Conservation (phyloP, 1,140 invertebrate genomes). For the Drosophila navojoa region DNA sequence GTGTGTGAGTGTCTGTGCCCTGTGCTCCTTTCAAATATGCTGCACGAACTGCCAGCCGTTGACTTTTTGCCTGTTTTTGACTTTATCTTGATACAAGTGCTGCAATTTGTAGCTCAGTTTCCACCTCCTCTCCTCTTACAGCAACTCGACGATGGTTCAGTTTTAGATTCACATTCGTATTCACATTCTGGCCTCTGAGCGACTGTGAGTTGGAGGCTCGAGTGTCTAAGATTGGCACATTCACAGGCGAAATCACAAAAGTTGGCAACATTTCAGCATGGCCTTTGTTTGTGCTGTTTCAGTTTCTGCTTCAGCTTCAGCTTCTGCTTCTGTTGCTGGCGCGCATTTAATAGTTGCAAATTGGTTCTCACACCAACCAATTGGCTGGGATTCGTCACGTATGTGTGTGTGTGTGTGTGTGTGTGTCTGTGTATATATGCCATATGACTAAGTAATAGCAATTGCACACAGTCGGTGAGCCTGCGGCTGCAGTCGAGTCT, state of each 20-base stretch:
- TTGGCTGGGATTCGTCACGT: slow-evolving; percentile 45
- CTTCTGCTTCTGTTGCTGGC: slow-evolving; percentile 57
- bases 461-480: slow-evolving; percentile 17
- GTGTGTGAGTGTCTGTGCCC: not conserved
- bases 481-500: slow-evolving; percentile 14
- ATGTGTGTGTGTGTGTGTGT: slow-evolving; percentile 33
- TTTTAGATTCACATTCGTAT: slow-evolving; percentile 4
- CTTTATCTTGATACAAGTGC: slow-evolving; percentile 77
- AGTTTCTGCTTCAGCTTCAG: slow-evolving; percentile 47
- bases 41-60: slow-evolving; percentile 48
- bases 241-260: slow-evolving; percentile 56
- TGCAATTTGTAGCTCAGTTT: slow-evolving; percentile 74
- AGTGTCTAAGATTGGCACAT: slow-evolving; percentile 47
- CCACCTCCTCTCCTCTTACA: slow-evolving; percentile 3
- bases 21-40: slow-evolving; percentile 46
- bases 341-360: slow-evolving; percentile 77
- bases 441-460: slow-evolving; percentile 39
- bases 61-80: slow-evolving; percentile 57
- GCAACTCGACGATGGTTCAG: slow-evolving; percentile 11
- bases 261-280: slow-evolving; percentile 42
- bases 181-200: not conserved
- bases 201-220: not conserved
- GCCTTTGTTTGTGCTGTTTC: slow-evolving; percentile 42
- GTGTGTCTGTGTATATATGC: slow-evolving; percentile 21
- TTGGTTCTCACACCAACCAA: slow-evolving; percentile 72